Base-by-base conservation (phyloP, 1,140 invertebrate species). In the Pseudomyrmex concolor region DNA sequence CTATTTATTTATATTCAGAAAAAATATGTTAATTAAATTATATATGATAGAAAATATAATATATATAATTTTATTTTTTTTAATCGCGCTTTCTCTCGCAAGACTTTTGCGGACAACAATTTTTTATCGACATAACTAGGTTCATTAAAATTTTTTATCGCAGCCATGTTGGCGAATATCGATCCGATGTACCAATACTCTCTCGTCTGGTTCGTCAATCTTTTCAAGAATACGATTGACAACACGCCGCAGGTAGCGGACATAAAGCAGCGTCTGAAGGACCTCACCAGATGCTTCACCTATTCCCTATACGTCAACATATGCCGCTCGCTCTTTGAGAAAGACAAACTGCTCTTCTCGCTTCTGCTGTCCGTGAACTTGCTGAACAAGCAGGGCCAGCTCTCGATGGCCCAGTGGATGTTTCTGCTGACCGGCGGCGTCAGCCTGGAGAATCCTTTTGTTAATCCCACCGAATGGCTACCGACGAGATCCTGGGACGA, bases 141-240 rank as follows among this genome's bases (percentile, higher is more conserved):
- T 34, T 45, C 22, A 2, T 59, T 22, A 13, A 48, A 59, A 12
- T 66, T 48, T 78, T 55, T 34, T 34, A 34, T 34, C 80, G 90
- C 86, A 97, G 97, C 96, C 68, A 97, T 98, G 78, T 93, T 99
- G 89, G 97, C 97, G 12, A 97, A 98, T 91, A 98, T 99, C 86
- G 98, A 99, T 94, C 98, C 98, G 5, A 99, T 99, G 98, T 99
- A 99, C 94, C 98, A 99, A 92, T 99, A 99, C 92, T 99, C 98
- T 13, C 94, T 99, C 84, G 96, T 95, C 8, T 99, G 98, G 98
- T 99, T 99, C 94, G 97, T 99, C 89, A 98, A 97, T 91, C 95
- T 99, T 12, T 99, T 98, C 92, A 97, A 96, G 82, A 94, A 95
- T 43, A 96, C 97, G 15, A 99, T 99, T 81, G 98, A 99, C 89